Base-by-base conservation (phyloP, 2,888 invertebrate species). In the Tortricodes alternella region DNA sequence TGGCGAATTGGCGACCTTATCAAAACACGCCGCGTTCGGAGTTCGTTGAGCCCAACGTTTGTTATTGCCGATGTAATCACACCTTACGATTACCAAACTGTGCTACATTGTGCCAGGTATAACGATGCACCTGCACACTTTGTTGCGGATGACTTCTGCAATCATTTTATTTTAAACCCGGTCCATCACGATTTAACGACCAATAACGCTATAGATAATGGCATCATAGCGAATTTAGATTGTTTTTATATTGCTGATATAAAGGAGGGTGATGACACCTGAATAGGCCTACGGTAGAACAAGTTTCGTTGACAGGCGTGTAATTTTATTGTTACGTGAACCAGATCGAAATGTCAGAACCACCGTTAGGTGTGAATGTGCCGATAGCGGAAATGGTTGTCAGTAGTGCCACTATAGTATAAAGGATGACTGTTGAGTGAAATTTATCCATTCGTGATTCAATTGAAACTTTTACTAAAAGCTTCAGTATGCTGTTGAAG, bases 291-390 rank as follows among this genome's bases (percentile, higher is more conserved):
- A 71, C 71, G 68, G 66, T 69, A 66, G 71, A 78, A 75, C 76
- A 65, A 71, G 76, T 81, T 82, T 75, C 65, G 71, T 68, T 76
- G 76, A 75, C 73, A 74, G 68, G 70, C 65, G 60, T 68, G 76
- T 74, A 75, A 81, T 86, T 85, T 86, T 80, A 85, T 87, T 85
- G 85, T 85, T 81, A 77, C 78, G 76, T 82, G 82, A 83, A 86
- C 83, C 84, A 87, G 81, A 86, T 87, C 83, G 73, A 76, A 83
- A 80, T 74, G 76, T 68, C 72, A 70, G 72, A 80, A 78, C 70
- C 65, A 83, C 89, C 85, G 89, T 89, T 89, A 89, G 74, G 71
- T 74, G 82, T 79, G 76, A 85, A 80, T 74, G 82, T 68, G 73
- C 79, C 70, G 67, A 78, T 81, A 74, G 83, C 76, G 85, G 84